phyloP scores from a whole-genome alignment of 1,140 invertebrate genomes.

The Metopolophium dirhodum region DNA sequence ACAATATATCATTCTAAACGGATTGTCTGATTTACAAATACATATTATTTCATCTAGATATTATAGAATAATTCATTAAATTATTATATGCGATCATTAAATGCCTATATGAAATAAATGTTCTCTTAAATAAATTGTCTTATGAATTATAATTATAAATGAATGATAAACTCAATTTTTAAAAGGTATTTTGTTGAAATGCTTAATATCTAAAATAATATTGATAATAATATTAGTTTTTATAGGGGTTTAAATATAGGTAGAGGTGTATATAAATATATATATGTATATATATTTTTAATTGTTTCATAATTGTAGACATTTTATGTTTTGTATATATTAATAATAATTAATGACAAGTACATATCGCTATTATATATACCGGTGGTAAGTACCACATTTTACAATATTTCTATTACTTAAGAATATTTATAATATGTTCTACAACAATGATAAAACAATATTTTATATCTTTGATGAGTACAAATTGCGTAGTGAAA shows the following conservation, averaged over 20 bases:
- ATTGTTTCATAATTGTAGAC: neutral
- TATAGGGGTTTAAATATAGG: neutral
- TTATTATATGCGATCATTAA: neutral
- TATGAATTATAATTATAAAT: neutral
- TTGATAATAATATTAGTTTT: neutral
- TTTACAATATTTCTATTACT: neutral
- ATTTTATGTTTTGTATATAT: neutral
- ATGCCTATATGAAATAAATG: neutral
- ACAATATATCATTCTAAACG: neutral
- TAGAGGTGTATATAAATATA: neutral
- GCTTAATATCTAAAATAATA: neutral
- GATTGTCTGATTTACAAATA: neutral
- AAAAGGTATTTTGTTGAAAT: neutral
- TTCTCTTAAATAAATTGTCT: neutral
- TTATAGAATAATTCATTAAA: neutral
- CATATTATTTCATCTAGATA: neutral
- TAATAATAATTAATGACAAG: neutral
- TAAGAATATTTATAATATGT: neutral
- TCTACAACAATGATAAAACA: neutral
- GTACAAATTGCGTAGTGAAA: neutral
- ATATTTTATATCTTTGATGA: neutral
- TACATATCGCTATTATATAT: neutral
- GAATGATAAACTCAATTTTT: neutral
- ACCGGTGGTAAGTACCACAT: neutral
- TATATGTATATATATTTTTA: neutral